Base-by-base conservation (phyloP, 2,113 vertebrate genomes). In the Sapayoa aenigma region DNA sequence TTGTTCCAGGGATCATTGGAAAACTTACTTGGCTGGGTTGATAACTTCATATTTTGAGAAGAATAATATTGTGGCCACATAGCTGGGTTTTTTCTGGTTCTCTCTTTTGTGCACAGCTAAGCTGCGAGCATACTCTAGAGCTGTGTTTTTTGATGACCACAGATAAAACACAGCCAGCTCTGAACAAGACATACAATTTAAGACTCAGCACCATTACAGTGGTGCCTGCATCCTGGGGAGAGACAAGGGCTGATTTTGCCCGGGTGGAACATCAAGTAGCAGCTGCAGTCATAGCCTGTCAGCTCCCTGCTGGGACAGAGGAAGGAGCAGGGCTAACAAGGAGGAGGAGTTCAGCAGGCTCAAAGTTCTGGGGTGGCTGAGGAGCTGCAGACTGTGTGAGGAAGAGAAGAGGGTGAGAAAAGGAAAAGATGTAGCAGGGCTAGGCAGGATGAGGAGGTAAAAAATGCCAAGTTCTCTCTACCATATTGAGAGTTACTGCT, bases 121-220 rank as follows among this genome's bases (percentile, higher is more conserved):
- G 47, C 28, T 56, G 49, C 0, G 0, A 72, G 12, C 27, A 2
- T 67, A 11, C 28, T 63, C 41, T 9, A 12, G 31, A 66, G 41
- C 2, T 58, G 18, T 37, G 47, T 2, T 7, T 84, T 80, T 85
- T 60, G 81, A 75, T 93, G 41, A 52, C 33, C 11, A 20, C 20
- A 46, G 72, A 19, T 86, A 33, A 73, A 92, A 84, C 75, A 22
- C 21, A 47, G 44, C 12, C 58, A 46, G 27, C 49, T 89, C 66
- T 82, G 66, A 80, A 37, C 6, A 7, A 62, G 59, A 35, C 60
- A 20, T 74, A 21, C 49, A 14, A 8, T 20, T 71, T 41, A 49
- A 85, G 53, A 31, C 24, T 84, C 14, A 12, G 69, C 39, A 47
- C 68, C 31, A 9, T 47, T 75, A 6, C 35, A 52, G 33, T 31